phyloP scores from a whole-genome alignment of 2,797 vertebrate species.

The Ceryle rudis region DNA sequence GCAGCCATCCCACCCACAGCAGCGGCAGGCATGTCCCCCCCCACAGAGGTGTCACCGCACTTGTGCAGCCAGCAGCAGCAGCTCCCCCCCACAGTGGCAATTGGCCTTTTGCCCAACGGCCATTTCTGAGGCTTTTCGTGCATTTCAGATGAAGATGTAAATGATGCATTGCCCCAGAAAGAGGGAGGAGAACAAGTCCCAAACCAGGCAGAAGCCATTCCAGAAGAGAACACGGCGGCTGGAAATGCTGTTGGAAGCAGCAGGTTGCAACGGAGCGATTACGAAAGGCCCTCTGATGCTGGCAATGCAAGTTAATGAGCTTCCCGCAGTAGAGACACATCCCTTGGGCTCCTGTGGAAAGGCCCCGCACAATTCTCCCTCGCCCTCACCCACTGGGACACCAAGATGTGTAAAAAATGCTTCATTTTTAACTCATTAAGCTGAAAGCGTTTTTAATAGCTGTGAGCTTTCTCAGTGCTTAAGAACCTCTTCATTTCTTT shows the following conservation, averaged over 20 bases:
- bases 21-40: no score
- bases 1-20: not conserved
- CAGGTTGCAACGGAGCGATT: not conserved
- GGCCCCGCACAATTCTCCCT: not conserved
- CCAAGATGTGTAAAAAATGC: not conserved
- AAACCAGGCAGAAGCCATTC: not conserved
- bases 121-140: not conserved
- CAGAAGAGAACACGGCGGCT: not conserved
- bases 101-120: not conserved
- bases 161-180: not conserved
- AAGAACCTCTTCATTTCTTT: not conserved
- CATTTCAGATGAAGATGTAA: not conserved
- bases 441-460: not conserved
- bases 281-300: not conserved
- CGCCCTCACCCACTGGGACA: not conserved
- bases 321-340: not conserved
- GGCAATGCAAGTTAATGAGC: not conserved
- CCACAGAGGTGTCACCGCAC: not conserved
- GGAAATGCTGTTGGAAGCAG: not conserved
- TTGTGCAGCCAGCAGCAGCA: not conserved
- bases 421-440: not conserved
- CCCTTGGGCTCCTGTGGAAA: not conserved
- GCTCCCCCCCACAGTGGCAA: rapidly evolving
- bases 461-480: not conserved
- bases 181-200: not conserved